Evolutionary conservation across 2,888 invertebrate species (phyloP).

Genomic region (Archips xylosteana): DNA sequence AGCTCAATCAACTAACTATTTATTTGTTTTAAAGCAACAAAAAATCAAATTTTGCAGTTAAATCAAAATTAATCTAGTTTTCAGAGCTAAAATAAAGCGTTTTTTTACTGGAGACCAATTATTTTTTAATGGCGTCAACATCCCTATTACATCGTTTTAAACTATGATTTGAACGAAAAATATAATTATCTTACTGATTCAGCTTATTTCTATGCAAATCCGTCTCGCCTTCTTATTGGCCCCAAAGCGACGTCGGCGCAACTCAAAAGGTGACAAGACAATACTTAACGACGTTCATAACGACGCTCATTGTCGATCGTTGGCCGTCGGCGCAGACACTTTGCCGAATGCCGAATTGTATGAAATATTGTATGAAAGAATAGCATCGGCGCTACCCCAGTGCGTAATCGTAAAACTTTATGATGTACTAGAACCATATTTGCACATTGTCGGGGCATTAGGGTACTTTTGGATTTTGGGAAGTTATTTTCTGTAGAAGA

Average conservation of each 20-base stretch:
- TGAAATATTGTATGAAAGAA: conserved; percentile 17
- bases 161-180: too few species aligned
- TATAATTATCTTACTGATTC: not conserved
- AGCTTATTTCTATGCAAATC: not conserved
- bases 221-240: conserved; percentile 54
- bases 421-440: conserved; percentile 32
- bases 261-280: conserved; percentile 76
- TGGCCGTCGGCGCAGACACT: conserved; percentile 60
- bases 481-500: conserved; percentile 8
- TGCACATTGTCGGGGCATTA: conserved; percentile 17
- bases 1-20: too few species aligned
- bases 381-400: conserved; percentile 47
- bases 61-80: too few species aligned
- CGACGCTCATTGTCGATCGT: conserved; percentile 73
- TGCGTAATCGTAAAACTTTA: conserved; percentile 34
- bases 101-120: too few species aligned
- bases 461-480: conserved; percentile 26
- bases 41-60: too few species aligned
- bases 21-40: too few species aligned
- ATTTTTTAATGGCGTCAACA: too few species aligned
- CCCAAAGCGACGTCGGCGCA: conserved; percentile 62
- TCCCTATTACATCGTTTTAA: too few species aligned
- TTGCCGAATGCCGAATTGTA: conserved; percentile 44
- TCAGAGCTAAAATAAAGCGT: too few species aligned
- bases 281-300: conserved; percentile 76